phyloP scores from a whole-genome alignment of 2,888 invertebrate genomes.

The Physocephala rufipes region DNA sequence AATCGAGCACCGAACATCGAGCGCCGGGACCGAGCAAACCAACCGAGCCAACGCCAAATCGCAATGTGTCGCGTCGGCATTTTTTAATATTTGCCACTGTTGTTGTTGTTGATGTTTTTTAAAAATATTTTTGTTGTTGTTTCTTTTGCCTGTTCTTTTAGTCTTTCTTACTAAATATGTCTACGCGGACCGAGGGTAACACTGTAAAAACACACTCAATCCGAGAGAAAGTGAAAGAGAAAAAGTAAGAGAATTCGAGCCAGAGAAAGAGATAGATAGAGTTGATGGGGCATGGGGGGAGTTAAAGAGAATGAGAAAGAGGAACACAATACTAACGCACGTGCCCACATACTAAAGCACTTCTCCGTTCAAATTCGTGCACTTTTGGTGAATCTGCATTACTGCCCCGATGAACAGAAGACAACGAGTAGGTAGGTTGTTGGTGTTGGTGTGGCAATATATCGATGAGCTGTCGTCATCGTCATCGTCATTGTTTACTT shows the following conservation, averaged over 20 bases:
- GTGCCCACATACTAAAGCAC: background rate
- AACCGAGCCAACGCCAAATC: constrained; percentile 7
- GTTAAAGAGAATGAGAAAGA: constrained; percentile 1
- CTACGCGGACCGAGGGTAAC: constrained; percentile 17
- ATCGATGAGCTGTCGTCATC: background rate
- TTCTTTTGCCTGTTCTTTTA: constrained; percentile 6
- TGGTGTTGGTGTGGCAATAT: background rate
- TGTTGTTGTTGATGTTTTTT: constrained; percentile 22
- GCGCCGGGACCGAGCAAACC: background rate
- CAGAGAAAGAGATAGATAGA: no score
- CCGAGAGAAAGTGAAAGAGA: constrained; percentile 1
- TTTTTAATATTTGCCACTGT: constrained; percentile 10
- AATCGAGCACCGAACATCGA: background rate
- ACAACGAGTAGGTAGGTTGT: background rate
- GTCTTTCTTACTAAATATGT: no score
- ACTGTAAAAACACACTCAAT: constrained; percentile 8
- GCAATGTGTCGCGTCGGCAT: constrained; percentile 25
- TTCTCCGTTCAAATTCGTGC: background rate
- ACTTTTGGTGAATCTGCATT: background rate
- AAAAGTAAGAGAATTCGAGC: no score
- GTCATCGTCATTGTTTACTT: no score
- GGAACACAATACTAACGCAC: background rate
- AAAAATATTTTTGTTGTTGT: constrained; percentile 13
- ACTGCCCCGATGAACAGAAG: background rate
- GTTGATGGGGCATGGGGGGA: no score